Conservation (phyloP, 2,113 vertebrate species). For the Calypte anna region DNA sequence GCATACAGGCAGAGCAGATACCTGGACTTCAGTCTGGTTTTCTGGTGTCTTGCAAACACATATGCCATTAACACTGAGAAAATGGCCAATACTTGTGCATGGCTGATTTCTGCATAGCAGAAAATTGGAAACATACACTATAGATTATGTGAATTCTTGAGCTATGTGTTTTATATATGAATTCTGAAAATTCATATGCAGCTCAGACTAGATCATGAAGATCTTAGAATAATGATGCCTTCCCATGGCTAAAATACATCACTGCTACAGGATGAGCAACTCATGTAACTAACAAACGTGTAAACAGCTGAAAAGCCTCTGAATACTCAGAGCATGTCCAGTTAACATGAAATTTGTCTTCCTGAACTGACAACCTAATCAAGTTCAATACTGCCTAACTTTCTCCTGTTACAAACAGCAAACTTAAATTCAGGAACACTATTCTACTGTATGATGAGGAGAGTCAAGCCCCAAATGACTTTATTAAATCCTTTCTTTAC, state of each 20-base stretch:
- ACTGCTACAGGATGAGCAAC: background rate
- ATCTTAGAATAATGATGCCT: background rate
- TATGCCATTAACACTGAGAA: background rate
- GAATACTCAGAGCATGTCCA: background rate
- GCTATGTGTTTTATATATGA: background rate
- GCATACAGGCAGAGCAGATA: background rate
- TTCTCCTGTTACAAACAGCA: background rate
- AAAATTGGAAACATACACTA: background rate
- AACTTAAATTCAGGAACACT: background rate
- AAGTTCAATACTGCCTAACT: background rate
- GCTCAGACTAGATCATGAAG: background rate
- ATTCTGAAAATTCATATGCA: background rate
- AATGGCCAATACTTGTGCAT: background rate
- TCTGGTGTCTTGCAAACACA: background rate
- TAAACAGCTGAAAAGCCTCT: background rate
- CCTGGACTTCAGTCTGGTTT: background rate
- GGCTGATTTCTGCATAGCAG: background rate
- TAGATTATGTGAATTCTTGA: background rate
- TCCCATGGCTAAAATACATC: background rate
- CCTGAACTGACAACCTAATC: background rate
- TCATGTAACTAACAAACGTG: background rate
- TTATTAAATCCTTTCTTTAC: background rate
- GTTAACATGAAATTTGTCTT: background rate
- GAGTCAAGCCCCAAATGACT: background rate
- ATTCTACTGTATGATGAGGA: background rate